phyloP scores from a whole-genome alignment of 2,888 invertebrate genomes.

The Apeira syringaria region DNA sequence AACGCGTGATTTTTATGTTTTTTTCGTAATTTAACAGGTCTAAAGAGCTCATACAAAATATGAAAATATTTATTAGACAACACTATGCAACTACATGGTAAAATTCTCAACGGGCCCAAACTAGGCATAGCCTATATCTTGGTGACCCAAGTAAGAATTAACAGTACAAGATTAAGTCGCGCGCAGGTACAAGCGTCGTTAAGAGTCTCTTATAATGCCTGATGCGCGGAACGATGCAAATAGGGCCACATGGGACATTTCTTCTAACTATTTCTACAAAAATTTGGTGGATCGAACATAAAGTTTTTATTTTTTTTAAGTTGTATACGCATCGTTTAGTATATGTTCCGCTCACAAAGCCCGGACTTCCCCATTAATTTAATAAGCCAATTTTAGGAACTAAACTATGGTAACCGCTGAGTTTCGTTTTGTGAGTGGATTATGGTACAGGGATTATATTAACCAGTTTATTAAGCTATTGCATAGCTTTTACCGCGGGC shows the following conservation, averaged over 20 bases:
- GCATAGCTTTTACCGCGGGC: no score
- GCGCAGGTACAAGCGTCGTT: no score
- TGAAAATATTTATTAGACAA: no score
- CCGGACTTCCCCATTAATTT: slow-evolving; percentile 10
- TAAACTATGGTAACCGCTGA: background rate
- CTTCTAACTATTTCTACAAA: slow-evolving; percentile 29
- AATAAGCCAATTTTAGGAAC: slow-evolving; percentile 10
- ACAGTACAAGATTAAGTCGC: no score
- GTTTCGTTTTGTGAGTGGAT: background rate
- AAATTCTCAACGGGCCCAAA: no score
- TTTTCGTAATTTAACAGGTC: no score
- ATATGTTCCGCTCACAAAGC: slow-evolving; percentile 10
- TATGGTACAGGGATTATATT: background rate
- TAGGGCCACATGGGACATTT: slow-evolving; percentile 31
- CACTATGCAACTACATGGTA: no score
- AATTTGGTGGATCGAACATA: slow-evolving; percentile 25
- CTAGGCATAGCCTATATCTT: no score
- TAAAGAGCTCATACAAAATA: no score
- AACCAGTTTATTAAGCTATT: no score
- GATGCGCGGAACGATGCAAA: slow-evolving; percentile 20
- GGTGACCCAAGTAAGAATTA: no score
- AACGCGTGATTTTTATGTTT: no score
- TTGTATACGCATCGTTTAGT: slow-evolving; percentile 18
- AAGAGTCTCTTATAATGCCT: slow-evolving; percentile 3
- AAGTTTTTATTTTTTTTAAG: slow-evolving; percentile 27